These are phyloP conservation scores for Torymus aiolomorphi DNA, from an alignment of 2,888 invertebrate species.

Conservation along the genomic window DNA sequence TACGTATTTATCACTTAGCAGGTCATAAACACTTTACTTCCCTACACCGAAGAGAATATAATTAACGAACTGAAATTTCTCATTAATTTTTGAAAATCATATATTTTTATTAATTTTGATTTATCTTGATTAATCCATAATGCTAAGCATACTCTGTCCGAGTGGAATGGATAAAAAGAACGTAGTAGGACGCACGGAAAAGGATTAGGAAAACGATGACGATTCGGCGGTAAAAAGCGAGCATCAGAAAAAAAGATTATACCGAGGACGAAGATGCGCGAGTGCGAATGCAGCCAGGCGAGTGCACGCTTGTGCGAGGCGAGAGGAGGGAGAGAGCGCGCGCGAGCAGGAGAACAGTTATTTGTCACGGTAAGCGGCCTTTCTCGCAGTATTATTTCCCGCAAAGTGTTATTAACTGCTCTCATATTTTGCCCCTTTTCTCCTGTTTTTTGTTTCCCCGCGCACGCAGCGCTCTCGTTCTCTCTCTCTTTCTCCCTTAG, in stretches of 20 bases:
- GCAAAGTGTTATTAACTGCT: conserved; percentile 76
- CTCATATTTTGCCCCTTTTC: conserved; percentile 75
- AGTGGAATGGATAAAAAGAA: no score
- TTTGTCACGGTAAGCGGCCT: conserved; percentile 75
- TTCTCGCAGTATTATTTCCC: conserved; percentile 75
- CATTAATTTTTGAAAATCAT: no score
- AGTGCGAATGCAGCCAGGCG: conserved; percentile 34
- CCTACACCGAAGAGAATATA: no score
- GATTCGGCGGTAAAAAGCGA: conserved; percentile 8
- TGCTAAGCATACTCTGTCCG: no score
- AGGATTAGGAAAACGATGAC: background rate
- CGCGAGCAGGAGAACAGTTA: conserved; percentile 69
- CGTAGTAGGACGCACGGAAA: background rate
- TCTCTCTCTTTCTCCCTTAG: conserved; percentile 57
- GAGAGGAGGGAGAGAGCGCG: conserved; percentile 51
- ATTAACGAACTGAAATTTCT: no score
- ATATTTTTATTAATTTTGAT: no score
- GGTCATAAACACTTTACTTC: no score
- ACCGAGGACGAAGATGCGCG: conserved; percentile 49
- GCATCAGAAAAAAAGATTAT: conserved; percentile 17
- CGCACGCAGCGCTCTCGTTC: conserved; percentile 50
- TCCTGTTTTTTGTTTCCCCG: conserved; percentile 65
- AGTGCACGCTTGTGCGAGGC: background rate
- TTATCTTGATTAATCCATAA: no score
- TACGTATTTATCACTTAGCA: no score